Percentiles rank a stretch among this genome's conserved stretches.
Evolutionary conservation across 2,113 vertebrate genomes (phyloP).

Genomic region (Entomyzon cyanotis): DNA sequence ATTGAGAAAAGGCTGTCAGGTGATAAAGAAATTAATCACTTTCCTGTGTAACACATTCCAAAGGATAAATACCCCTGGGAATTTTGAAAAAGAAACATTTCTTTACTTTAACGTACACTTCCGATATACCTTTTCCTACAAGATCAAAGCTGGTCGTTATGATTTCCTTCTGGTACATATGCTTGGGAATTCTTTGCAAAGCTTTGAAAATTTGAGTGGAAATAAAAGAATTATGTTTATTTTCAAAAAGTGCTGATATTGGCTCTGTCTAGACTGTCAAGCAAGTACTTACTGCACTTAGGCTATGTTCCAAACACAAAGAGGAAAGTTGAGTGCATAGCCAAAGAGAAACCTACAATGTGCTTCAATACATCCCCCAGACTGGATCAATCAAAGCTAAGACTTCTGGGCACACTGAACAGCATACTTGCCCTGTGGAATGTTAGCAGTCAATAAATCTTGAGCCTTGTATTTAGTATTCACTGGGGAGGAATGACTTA

Average conservation of each 20-base stretch:
- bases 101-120: background rate
- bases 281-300: background rate
- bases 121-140: background rate
- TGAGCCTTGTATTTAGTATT: background rate
- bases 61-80: background rate
- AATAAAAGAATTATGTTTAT: slow-evolving; percentile 4
- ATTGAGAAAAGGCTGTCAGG: background rate
- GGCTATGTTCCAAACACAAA: background rate
- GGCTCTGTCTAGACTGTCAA: background rate
- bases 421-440: background rate
- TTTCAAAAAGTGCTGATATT: slow-evolving; percentile 9
- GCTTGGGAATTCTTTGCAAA: background rate
- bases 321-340: background rate
- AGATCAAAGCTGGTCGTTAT: background rate
- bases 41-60: background rate
- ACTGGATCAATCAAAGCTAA: slow-evolving; percentile 11
- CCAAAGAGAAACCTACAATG: background rate
- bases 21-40: background rate
- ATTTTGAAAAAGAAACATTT: background rate
- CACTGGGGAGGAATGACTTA: background rate
- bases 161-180: background rate
- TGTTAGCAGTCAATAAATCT: slow-evolving; percentile 20
- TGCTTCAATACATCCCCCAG: background rate
- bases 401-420: background rate
- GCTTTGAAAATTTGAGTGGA: background rate